Evolutionary conservation across 30 jellyfish, hydroid and myxozoan species (phyloP).

Genomic region (Aurelia coerulea): DNA sequence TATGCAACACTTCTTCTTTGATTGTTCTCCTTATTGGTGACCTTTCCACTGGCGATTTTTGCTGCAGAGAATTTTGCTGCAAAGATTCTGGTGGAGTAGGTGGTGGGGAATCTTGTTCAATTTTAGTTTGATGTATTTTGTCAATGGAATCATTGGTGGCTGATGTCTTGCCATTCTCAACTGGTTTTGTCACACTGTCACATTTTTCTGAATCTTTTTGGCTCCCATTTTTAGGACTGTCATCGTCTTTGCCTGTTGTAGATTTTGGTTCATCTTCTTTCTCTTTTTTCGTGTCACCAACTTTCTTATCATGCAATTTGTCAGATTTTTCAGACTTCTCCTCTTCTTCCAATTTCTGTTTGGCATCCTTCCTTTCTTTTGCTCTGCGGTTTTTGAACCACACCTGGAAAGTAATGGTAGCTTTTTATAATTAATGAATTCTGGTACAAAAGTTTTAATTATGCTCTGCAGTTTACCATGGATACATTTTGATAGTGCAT

Average conservation of each 20-base stretch:
- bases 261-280: neutral
- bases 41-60: neutral
- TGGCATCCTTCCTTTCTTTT: constrained; percentile 52
- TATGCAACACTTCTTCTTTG: neutral
- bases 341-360: constrained; percentile 27
- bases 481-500: too few relatives aligned
- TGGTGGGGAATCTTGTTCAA: too few relatives aligned
- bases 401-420: constrained; percentile 8
- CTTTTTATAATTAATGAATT: neutral
- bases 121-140: too few relatives aligned
- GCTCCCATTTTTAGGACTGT: too few relatives aligned
- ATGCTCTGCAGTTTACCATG: too few relatives aligned
- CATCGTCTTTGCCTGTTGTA: neutral
- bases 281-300: constrained; percentile 4
- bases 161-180: too few relatives aligned
- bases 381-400: constrained; percentile 73
- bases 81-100: too few relatives aligned
- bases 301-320: constrained; percentile 1
- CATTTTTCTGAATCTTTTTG: too few relatives aligned
- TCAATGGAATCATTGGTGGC: too few relatives aligned
- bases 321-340: neutral
- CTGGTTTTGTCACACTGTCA: too few relatives aligned
- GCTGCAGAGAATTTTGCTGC: neutral
- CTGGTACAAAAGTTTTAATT: too few relatives aligned
- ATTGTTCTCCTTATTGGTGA: neutral